phyloP scores from a whole-genome alignment of 2,888 invertebrate genomes.

The Diaphora mendica region DNA sequence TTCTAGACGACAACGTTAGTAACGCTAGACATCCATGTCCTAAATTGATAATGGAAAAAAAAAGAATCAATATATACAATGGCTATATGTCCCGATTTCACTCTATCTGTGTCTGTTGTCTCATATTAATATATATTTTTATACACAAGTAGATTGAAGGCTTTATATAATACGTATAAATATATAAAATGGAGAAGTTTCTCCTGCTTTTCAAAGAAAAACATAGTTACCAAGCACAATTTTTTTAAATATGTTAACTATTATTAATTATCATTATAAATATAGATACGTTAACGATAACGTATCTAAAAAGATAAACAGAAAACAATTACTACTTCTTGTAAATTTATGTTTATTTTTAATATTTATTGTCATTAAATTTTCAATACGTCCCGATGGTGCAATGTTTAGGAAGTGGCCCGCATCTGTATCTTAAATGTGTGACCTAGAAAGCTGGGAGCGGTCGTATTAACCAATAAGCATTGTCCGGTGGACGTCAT shows the following conservation, averaged over 20 bases:
- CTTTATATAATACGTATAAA: no score
- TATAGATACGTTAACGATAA: no score
- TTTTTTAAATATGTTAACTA: no score
- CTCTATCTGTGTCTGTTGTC: no score
- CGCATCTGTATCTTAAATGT: constrained; percentile 34
- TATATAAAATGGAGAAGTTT: no score
- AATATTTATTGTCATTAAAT: neutral
- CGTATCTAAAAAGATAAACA: no score
- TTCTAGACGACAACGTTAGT: neutral
- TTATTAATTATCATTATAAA: neutral
- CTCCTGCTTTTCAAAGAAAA: no score
- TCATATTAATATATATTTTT: no score
- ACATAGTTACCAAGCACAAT: neutral
- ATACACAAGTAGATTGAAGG: no score
- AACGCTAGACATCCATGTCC: neutral
- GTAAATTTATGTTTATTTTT: neutral
- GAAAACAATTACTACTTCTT: no score
- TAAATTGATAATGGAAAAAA: neutral
- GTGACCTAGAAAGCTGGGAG: constrained; percentile 62
- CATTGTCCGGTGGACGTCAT: constrained; percentile 54
- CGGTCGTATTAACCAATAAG: constrained; percentile 57
- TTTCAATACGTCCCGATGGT: constrained; percentile 9
- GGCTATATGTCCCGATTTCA: no score
- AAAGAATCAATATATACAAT: neutral
- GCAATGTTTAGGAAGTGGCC: constrained; percentile 27